Percentiles rank a stretch among this genome's conserved stretches.
phyloP scores from a whole-genome alignment of 37 sponge, comb jelly and placozoan species.

The Ephydatia muelleri region DNA sequence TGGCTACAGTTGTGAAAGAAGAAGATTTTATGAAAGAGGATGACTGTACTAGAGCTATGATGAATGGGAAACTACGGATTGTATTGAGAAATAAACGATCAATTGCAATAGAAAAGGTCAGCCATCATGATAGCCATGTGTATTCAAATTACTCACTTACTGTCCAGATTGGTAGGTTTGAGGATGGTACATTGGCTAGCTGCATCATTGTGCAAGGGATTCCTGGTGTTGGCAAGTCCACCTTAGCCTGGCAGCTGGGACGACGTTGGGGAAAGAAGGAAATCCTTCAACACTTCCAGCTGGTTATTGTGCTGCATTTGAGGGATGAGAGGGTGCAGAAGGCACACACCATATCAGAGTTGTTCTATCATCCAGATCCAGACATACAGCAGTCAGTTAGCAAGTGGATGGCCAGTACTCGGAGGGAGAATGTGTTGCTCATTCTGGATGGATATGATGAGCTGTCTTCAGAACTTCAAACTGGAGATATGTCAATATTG shows the following conservation, averaged over 20 bases:
- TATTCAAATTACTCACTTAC: no score
- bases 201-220: conserved; percentile 2
- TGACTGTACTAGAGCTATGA: no score
- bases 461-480: neutral
- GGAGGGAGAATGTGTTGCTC: no score
- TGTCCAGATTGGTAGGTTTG: neutral
- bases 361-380: neutral
- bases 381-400: conserved; percentile 4
- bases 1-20: no score
- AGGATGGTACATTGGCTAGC: neutral
- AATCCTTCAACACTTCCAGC: conserved; percentile 4
- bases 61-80: no score
- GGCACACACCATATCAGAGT: neutral
- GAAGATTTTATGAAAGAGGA: no score
- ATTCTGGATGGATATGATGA: no score
- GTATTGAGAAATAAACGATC: no score
- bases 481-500: neutral
- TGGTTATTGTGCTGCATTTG: conserved; percentile 6
- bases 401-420: neutral
- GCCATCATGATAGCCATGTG: no score
- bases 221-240: conserved; percentile 18
- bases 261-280: conserved; percentile 1
- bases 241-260: no score
- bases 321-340: no score
- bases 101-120: no score